These are phyloP conservation scores for Hyaena hyaena DNA, from an alignment of 2,113 vertebrate species.

Conservation along the genomic window DNA sequence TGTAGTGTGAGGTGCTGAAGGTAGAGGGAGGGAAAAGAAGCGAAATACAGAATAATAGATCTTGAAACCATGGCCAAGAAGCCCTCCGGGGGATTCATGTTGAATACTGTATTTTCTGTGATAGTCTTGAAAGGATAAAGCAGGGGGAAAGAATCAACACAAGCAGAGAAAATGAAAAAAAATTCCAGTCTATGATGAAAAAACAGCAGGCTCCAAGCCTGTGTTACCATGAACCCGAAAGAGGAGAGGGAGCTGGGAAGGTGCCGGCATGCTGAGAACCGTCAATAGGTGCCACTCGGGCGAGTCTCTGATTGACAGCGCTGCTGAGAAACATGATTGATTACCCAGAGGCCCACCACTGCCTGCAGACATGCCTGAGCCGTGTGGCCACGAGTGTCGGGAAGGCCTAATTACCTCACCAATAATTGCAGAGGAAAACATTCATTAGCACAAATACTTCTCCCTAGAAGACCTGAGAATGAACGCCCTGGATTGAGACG, in stretches of 20 bases:
- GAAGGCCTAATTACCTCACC: slow-evolving; percentile 22
- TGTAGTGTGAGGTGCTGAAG: neutral
- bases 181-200: slow-evolving; percentile 64
- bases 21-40: neutral
- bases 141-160: slow-evolving; percentile 60
- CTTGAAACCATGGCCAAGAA: slow-evolving; percentile 35
- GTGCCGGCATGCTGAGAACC: neutral
- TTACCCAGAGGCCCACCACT: neutral
- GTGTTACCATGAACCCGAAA: neutral
- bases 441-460: slow-evolving; percentile 26
- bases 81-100: slow-evolving; percentile 22
- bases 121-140: slow-evolving; percentile 69
- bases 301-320: slow-evolving; percentile 56
- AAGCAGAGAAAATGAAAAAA: slow-evolving; percentile 69
- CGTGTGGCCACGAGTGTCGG: neutral
- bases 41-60: slow-evolving; percentile 21
- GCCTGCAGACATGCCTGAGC: neutral
- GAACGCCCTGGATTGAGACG: neutral
- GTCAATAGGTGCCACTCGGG: slow-evolving; percentile 49
- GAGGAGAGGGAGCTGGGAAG: neutral
- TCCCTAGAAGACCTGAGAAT: neutral
- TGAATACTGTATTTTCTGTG: slow-evolving; percentile 67
- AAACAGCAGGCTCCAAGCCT: slow-evolving; percentile 69
- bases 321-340: slow-evolving; percentile 48
- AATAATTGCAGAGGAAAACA: slow-evolving; percentile 32